These are phyloP conservation scores for Nycteola revayana DNA, from an alignment of 2,888 invertebrate genomes.

Conservation along the genomic window DNA sequence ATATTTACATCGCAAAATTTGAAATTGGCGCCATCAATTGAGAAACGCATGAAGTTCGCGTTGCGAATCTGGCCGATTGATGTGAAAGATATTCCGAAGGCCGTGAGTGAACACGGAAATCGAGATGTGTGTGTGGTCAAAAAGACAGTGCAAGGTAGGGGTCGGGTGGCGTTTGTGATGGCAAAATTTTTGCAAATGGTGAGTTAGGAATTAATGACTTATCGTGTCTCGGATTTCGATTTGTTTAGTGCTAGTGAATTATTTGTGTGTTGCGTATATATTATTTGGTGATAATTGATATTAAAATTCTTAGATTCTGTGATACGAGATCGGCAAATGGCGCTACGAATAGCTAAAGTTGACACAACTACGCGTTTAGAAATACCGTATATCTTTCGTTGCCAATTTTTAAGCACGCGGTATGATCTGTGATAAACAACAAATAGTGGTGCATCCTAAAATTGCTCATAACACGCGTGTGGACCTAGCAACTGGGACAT, in stretches of 20 bases:
- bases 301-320: conserved; percentile 69
- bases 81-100: conserved; percentile 85
- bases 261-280: conserved; percentile 62
- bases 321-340: conserved; percentile 80
- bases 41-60: conserved; percentile 80
- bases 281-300: conserved; percentile 70
- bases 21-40: conserved; percentile 69
- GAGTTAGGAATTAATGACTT: conserved; percentile 83
- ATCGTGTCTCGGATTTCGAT: conserved; percentile 58
- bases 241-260: conserved; percentile 68
- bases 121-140: conserved; percentile 83
- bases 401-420: conserved; percentile 67
- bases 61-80: conserved; percentile 84
- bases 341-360: conserved; percentile 81
- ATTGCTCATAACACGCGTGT: conserved; percentile 67
- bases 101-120: conserved; percentile 84
- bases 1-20: conserved; percentile 49
- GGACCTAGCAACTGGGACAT: conserved; percentile 79
- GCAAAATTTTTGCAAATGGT: conserved; percentile 90
- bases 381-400: conserved; percentile 67
- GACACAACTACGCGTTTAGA: conserved; percentile 82
- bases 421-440: conserved; percentile 67
- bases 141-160: conserved; percentile 89
- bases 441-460: conserved; percentile 73
- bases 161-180: conserved; percentile 90